Base-by-base conservation (phyloP, 2,888 invertebrate genomes). In the Athripsodes cinereus region DNA sequence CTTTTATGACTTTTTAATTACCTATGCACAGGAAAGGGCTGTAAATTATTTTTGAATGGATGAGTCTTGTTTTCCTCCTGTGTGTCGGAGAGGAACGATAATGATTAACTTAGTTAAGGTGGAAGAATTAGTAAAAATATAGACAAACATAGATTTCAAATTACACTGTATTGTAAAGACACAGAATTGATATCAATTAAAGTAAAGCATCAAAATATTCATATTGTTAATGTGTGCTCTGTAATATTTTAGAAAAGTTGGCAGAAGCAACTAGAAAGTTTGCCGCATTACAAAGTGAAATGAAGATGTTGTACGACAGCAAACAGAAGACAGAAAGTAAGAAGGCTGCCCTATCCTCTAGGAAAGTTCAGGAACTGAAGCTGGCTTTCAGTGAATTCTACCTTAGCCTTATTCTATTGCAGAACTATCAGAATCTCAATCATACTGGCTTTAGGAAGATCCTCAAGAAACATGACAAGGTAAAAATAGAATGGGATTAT, bases 371-470 rank as follows among this genome's bases (percentile, higher is more conserved):
- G 65, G 98, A 99, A 68, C 74, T 99, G 13, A 99, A 98, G 74
- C 78, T 99, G 65, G 99, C 98, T 0, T 99, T 96, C 74, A 96
- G 95, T 69, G 99, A 99, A 81, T 99, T 97, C 76, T 99, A 99
- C 73, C 81, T 99, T 47, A 95, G 95, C 69, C 80, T 99, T 52
- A 96, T 99, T 67, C 80, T 99, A 16, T 79, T 99, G 60, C 98
- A 99, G 75, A 99, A 99, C 72, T 98, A 96, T 72, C 97, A 99
- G 76, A 96, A 95, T 72, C 81, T 99, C 55, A 99, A 99, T 77
- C 96, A 95, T 69, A 99, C 97, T 2, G 99, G 98, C 1, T 99
- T 99, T 78, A 83, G 98, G 63, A 99, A 99, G 76, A 99, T 99
- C 70, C 82, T 99, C 62, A 99, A 99, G 74, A 99, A 99, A 74